Percentiles rank a stretch among this genome's conserved stretches.
Evolutionary conservation across 92 coral and sea anemone genomes (phyloP).

Genomic region (Epizoanthus rinbou): DNA sequence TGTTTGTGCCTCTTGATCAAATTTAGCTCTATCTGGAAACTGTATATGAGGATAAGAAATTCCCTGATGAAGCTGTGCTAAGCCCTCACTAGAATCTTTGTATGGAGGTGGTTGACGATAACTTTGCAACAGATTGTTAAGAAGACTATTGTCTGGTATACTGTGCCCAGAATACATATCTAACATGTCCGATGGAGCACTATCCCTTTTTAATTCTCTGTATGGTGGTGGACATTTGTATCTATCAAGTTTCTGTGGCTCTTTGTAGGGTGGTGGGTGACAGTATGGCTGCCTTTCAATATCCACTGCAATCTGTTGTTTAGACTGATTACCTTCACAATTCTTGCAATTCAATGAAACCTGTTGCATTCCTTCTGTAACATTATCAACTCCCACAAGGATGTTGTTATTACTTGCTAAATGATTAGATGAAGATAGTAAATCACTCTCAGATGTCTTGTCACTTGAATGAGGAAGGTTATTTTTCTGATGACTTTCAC

Average conservation of each 20-base stretch:
- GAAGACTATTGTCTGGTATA: constrained; percentile 44
- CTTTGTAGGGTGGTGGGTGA: constrained; percentile 77
- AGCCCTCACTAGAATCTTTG: constrained; percentile 27
- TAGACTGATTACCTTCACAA: constrained; percentile 33
- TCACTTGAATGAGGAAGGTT: constrained; percentile 18
- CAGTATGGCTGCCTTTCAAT: constrained; percentile 60
- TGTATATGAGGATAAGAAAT: not conserved
- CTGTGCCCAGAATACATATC: constrained; percentile 40
- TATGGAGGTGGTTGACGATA: constrained; percentile 77
- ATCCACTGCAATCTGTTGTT: constrained; percentile 21
- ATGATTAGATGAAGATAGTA: not conserved
- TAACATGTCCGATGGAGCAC: constrained; percentile 18
- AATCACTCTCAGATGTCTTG: constrained; percentile 22
- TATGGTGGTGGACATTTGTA: constrained; percentile 96
- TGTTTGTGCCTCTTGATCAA: constrained; percentile 59
- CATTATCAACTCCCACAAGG: not conserved
- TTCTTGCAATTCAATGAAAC: constrained; percentile 21
- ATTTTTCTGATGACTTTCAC: constrained; percentile 33
- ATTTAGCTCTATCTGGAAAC: constrained; percentile 25
- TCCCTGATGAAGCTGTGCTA: not conserved
- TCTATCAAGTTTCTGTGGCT: constrained; percentile 61
- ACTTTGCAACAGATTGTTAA: constrained; percentile 50
- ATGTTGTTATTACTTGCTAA: not conserved
- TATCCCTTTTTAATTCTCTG: constrained; percentile 64
- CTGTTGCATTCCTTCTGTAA: constrained; percentile 22